Evolutionary conservation across 2,113 vertebrate genomes (phyloP), one percentile per base, ranked within the genome.

Genomic region (Arvicanthis niloticus): DNA sequence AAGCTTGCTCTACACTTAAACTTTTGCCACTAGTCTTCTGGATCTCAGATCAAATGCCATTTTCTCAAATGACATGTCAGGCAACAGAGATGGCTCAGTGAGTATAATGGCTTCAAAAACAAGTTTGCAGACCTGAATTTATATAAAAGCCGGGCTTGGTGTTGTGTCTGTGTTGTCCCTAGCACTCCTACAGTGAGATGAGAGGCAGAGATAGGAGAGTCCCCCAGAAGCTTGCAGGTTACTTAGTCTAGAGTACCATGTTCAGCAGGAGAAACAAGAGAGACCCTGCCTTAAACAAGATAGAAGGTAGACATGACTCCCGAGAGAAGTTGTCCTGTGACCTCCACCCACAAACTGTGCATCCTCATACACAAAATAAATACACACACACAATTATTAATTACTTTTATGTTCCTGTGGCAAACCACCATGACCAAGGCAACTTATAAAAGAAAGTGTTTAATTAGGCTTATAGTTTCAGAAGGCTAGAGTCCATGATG

Each of bases 41-140:
- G 37, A n/a, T 56, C 87, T 91, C 75, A 72, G 58, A 22, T 76
- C 58, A 92, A 86, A 96, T 76, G 42, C 26, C 37, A 80, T 93
- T 24, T 95, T 89, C 53, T 91, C 68, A 91, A 5, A 93, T 16
- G 42, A 78, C 77, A 17, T 37, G 17, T 31, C 16, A 78, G 1
- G 45, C 29, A 51, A 51, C 48, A 48, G 45, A 77, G 15, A 76
- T 48, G 40, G 40, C 22, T 75, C 73, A 42, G 40, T 75, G 48
- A 48, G 42, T 48, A 29, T 26, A 29, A 48, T 48, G 29, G 76
- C 29, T 78, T 51, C 26, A 29, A 15, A 51, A 29, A 34, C 15
- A 78, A 78, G 16, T 17, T 80, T 80, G 16, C 2, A 80, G 29
- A 80, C 16, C 48, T 80, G 77, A 78, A 8, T 37, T 53, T 53